Conservation (phyloP, 64 coral and sea anemone species). For the Dendronephthya gigantea region DNA sequence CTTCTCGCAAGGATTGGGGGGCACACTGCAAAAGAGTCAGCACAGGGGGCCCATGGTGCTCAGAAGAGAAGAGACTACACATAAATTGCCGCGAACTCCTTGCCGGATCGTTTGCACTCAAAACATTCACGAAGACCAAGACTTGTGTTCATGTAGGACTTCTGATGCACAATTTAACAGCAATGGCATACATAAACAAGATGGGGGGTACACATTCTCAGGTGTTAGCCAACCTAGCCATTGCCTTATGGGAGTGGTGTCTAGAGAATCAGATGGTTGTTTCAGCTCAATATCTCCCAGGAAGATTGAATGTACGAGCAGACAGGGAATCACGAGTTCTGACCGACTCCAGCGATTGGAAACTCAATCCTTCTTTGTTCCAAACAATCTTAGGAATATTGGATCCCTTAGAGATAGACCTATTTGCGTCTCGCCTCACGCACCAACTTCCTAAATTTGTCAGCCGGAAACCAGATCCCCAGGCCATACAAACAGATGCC, state of each 20-base stretch:
- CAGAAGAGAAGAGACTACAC: constrained; percentile 7
- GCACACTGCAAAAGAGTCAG: constrained; percentile 36
- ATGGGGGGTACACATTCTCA: constrained; percentile 7
- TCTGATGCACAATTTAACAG: neutral
- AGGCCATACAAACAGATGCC: no score
- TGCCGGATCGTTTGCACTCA: neutral
- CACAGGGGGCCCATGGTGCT: constrained; percentile 27
- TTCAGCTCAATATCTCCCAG: neutral
- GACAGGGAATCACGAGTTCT: neutral
- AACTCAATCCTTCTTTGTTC: neutral
- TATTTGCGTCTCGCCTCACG: neutral
- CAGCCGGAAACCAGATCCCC: constrained; percentile 13
- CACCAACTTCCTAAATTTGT: neutral
- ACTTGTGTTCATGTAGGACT: neutral
- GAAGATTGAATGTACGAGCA: neutral
- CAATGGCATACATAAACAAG: neutral
- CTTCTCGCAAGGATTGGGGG: constrained; percentile 29
- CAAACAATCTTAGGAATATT: no score
- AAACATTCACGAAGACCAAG: neutral
- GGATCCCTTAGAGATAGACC: constrained; percentile 23
- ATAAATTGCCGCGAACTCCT: neutral
- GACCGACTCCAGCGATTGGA: constrained; percentile 9
- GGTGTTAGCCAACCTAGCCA: neutral
- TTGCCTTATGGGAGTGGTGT: neutral
- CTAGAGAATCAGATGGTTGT: neutral